These are phyloP conservation scores for Acropternis orthonyx DNA, from an alignment of 2,797 vertebrate species.

Conservation along the genomic window DNA sequence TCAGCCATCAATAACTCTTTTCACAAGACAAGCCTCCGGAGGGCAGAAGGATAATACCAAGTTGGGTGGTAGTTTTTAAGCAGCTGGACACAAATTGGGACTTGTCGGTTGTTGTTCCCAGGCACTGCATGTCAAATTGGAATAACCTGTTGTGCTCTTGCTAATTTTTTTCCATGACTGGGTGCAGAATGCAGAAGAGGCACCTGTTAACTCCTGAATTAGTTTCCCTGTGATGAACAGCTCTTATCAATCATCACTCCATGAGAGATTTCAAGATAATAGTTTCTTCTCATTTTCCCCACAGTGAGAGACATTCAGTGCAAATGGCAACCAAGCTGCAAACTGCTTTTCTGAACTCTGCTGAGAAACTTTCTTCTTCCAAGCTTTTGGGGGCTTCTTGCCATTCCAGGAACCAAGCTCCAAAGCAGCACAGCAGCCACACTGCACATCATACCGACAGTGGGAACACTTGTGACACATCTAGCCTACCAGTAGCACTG, in stretches of 20 bases:
- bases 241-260: conserved; percentile 19
- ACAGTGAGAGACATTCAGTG: neutral
- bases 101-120: conserved; percentile 58
- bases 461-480: fast-evolving
- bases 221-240: conserved; percentile 17
- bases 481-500: neutral
- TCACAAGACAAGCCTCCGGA: conserved; percentile 54
- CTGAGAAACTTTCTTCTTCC: neutral
- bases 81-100: conserved; percentile 65
- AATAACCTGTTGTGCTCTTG: conserved; percentile 41
- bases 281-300: neutral
- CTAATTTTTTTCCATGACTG: neutral
- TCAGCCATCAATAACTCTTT: conserved; percentile 70
- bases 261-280: conserved; percentile 27
- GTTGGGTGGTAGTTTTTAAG: conserved; percentile 68
- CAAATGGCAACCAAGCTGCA: neutral
- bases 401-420: neutral
- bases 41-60: conserved; percentile 61
- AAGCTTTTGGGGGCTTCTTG: neutral
- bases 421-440: neutral
- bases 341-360: neutral
- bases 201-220: conserved; percentile 55
- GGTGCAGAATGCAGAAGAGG: conserved; percentile 28
- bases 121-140: conserved; percentile 50
- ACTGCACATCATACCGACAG: neutral